Evolutionary conservation across 2,797 vertebrate species (phyloP).

Genomic region (Telmatherina bonti): DNA sequence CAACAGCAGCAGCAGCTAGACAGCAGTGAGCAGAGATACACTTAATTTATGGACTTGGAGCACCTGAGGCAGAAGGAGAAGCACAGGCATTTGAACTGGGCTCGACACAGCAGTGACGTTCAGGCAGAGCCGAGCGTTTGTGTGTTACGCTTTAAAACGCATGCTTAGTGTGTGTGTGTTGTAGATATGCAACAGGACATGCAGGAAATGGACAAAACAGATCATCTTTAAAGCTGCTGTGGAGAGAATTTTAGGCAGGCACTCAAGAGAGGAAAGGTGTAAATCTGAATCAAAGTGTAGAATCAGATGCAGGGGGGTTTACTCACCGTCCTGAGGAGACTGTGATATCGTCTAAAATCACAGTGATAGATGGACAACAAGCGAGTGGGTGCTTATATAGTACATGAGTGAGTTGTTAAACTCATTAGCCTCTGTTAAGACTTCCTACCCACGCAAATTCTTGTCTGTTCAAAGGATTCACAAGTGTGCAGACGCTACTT

Average conservation of each 20-base stretch:
- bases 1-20: slow-evolving; percentile 49
- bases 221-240: slow-evolving; percentile 44
- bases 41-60: slow-evolving; percentile 69
- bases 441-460: slow-evolving; percentile 47
- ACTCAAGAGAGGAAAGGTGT: slow-evolving; percentile 25
- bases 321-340: slow-evolving; percentile 41
- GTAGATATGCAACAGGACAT: slow-evolving; percentile 38
- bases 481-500: slow-evolving; percentile 43
- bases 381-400: slow-evolving; percentile 34
- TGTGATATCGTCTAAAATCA: slow-evolving; percentile 42
- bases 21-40: slow-evolving; percentile 44
- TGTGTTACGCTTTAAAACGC: slow-evolving; percentile 23
- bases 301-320: slow-evolving; percentile 50
- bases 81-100: slow-evolving; percentile 51
- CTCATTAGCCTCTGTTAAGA: slow-evolving; percentile 61
- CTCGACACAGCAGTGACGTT: slow-evolving; percentile 57
- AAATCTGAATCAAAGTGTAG: slow-evolving; percentile 46
- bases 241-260: slow-evolving; percentile 41
- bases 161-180: slow-evolving; percentile 14
- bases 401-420: slow-evolving; percentile 63
- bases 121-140: slow-evolving; percentile 39
- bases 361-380: slow-evolving; percentile 55
- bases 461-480: slow-evolving; percentile 48
- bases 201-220: slow-evolving; percentile 32
- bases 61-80: slow-evolving; percentile 55